Percentiles rank a stretch among this genome's conserved stretches.
phyloP scores from a whole-genome alignment of 1,140 invertebrate species.

The Zaprionus kolodkinae region DNA sequence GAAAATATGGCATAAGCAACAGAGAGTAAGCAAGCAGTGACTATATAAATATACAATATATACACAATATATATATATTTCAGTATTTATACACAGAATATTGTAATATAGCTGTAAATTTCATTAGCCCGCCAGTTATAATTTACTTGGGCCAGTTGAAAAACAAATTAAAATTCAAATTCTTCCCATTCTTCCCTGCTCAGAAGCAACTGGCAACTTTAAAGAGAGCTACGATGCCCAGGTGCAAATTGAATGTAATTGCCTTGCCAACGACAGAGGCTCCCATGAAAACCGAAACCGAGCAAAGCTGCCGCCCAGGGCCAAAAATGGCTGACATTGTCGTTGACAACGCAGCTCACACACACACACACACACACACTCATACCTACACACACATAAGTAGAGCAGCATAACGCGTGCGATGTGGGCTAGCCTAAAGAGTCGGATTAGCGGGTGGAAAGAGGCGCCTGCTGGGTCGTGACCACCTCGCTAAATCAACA shows the following conservation, averaged over 20 bases:
- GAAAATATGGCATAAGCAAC: conserved; percentile 6
- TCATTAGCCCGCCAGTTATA: conserved; percentile 61
- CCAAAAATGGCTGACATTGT: conserved; percentile 62
- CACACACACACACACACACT: conserved; percentile 15
- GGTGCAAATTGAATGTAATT: conserved; percentile 80
- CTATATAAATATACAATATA: conserved; percentile 13
- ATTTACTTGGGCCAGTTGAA: conserved; percentile 50
- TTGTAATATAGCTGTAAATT: conserved; percentile 49
- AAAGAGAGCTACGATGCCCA: conserved; percentile 37
- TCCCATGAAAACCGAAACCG: conserved; percentile 57
- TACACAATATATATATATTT: neutral
- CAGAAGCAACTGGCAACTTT: conserved; percentile 21
- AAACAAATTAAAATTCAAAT: conserved; percentile 61
- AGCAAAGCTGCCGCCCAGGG: conserved; percentile 47
- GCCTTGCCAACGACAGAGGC: conserved; percentile 46
- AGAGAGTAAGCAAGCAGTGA: neutral
- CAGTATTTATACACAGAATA: neutral
- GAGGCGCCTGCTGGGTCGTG: neutral
- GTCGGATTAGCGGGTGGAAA: conserved; percentile 20
- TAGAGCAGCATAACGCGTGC: neutral
- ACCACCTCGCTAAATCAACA: conserved; percentile 73
- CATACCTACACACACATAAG: neutral
- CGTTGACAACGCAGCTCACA: conserved; percentile 55
- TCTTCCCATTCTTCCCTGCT: neutral
- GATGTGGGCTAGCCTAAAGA: neutral